These are phyloP conservation scores for Catharus minimus DNA, from an alignment of 2,113 vertebrate species.

Conservation along the genomic window DNA sequence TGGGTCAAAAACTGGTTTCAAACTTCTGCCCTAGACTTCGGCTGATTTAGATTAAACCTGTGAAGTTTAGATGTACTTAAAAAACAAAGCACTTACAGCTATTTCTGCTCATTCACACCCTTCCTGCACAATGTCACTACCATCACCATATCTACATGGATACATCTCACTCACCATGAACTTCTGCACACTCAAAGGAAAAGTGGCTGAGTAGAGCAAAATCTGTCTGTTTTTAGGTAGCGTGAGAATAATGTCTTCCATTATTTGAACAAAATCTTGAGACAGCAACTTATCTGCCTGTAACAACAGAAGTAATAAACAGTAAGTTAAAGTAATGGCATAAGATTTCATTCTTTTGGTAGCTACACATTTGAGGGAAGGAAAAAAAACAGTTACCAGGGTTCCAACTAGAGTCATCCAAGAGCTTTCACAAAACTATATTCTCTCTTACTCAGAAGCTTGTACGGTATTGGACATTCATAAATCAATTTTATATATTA, in stretches of 20 bases:
- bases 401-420: background rate
- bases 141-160: rapidly evolving
- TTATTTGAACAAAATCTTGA: constrained; percentile 99
- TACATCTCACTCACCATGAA: constrained; percentile 87
- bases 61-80: background rate
- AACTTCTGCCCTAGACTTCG: background rate
- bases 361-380: background rate
- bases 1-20: rapidly evolving
- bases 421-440: background rate
- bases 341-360: background rate
- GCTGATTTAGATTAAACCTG: background rate
- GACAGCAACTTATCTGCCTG: constrained; percentile 98
- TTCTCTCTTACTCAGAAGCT: background rate
- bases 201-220: constrained; percentile 97
- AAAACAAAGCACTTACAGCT: background rate
- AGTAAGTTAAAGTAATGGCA: background rate
- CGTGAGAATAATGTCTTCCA: constrained; percentile 97
- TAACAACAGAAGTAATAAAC: background rate
- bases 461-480: rapidly evolving
- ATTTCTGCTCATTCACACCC: background rate
- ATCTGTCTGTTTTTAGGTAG: constrained; percentile 97
- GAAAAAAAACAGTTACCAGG: background rate
- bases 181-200: constrained; percentile 97
- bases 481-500: background rate
- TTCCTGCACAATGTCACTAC: rapidly evolving